phyloP scores from a whole-genome alignment of 2,113 vertebrate species.

The Mohoua ochrocephala region DNA sequence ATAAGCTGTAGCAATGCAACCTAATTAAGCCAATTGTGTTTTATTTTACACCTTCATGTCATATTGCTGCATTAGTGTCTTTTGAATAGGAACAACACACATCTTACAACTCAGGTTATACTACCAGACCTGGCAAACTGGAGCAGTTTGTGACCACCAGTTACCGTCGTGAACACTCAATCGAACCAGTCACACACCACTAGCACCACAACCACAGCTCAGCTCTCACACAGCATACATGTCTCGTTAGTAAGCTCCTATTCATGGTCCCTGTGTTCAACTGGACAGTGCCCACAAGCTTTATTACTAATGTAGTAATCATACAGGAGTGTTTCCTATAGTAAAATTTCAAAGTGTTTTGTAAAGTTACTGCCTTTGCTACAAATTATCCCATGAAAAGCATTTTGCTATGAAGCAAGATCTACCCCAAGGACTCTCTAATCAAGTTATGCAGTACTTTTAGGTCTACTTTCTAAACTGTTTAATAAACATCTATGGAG shows the following conservation, averaged over 20 bases:
- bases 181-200: not conserved
- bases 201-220: not conserved
- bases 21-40: not conserved
- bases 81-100: not conserved
- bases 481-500: not conserved
- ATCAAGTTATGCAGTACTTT: not conserved
- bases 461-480: not conserved
- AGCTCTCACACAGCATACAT: not conserved
- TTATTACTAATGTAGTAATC: not conserved
- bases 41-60: not conserved
- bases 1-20: not conserved
- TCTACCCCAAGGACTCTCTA: not conserved
- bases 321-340: not conserved
- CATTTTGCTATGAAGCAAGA: not conserved
- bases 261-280: not conserved
- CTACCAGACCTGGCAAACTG: not conserved
- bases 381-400: not conserved
- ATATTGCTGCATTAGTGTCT: not conserved
- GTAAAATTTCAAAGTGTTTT: not conserved
- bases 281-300: not conserved
- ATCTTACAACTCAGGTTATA: not conserved
- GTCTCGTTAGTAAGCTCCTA: not conserved
- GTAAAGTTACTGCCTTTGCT: not conserved
- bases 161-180: not conserved
- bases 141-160: not conserved